phyloP scores from a whole-genome alignment of 2,888 invertebrate genomes.

The Pristionchus japonicus region DNA sequence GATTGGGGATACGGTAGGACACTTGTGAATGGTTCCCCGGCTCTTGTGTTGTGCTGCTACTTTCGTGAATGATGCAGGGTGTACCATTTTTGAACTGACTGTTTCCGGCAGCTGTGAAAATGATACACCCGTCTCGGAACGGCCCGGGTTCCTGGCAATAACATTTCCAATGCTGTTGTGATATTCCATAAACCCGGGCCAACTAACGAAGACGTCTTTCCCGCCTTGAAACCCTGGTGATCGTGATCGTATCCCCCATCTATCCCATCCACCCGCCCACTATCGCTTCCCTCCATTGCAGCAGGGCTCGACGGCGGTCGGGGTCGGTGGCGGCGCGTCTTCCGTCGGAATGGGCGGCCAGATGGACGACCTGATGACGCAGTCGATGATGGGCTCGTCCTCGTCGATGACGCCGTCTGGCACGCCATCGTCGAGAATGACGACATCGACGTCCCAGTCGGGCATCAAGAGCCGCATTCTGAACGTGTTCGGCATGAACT shows the following conservation, averaged over 20 bases:
- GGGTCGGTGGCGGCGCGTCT: neutral
- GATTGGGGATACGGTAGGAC: neutral
- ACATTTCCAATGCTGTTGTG: too few relatives aligned
- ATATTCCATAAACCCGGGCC: too few relatives aligned
- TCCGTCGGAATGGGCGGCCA: neutral
- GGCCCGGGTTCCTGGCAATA: too few relatives aligned
- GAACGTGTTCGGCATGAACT: constrained; percentile 58
- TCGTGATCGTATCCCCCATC: neutral
- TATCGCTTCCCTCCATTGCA: neutral
- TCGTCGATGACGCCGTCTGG: neutral
- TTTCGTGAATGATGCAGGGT: neutral
- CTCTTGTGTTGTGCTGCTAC: neutral
- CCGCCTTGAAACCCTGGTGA: neutral
- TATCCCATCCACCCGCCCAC: neutral
- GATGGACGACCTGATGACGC: constrained; percentile 45
- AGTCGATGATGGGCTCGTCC: constrained; percentile 46
- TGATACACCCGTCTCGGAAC: neutral
- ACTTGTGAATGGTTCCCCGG: neutral
- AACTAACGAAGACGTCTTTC: neutral
- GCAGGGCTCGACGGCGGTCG: neutral
- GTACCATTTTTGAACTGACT: too few relatives aligned
- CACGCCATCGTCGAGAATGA: constrained; percentile 50
- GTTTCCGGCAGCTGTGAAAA: too few relatives aligned
- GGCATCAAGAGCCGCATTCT: constrained; percentile 59
- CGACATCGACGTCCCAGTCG: constrained; percentile 52